Percentiles rank a stretch among this genome's conserved stretches.
These are phyloP conservation scores for Anolis apletophallus DNA, from an alignment of 2,797 vertebrate genomes.

Conservation along the genomic window DNA sequence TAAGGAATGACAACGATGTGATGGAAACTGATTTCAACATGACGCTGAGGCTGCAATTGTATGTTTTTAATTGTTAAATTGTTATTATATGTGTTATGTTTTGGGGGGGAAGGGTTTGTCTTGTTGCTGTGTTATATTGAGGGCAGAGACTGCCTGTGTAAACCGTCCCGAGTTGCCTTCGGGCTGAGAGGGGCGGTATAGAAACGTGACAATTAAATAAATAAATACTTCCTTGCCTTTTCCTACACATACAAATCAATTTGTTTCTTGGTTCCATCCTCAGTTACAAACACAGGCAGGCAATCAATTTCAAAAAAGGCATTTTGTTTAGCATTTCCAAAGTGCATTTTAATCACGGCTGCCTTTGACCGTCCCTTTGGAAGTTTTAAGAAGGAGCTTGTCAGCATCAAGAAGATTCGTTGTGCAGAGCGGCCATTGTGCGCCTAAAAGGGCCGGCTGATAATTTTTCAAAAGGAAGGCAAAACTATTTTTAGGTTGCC, in stretches of 20 bases:
- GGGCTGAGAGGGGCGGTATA: no score
- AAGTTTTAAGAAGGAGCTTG: slow-evolving; percentile 49
- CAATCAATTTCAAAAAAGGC: slow-evolving; percentile 57
- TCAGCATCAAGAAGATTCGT: slow-evolving; percentile 33
- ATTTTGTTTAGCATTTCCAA: slow-evolving; percentile 51
- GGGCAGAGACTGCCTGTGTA: no score
- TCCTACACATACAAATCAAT: neutral
- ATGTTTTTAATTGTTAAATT: no score
- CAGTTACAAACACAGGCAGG: slow-evolving; percentile 45
- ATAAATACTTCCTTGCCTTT: no score
- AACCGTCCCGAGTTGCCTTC: no score
- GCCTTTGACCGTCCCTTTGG: slow-evolving; percentile 36
- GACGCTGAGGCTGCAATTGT: no score
- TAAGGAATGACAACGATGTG: no score
- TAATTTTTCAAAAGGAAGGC: slow-evolving; percentile 26
- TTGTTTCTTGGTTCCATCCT: slow-evolving; percentile 53
- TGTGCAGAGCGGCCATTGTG: slow-evolving; percentile 33
- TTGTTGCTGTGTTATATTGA: no score
- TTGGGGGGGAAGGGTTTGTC: no score
- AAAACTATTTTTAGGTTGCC: slow-evolving; percentile 14
- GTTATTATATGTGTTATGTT: no score
- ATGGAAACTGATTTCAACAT: no score
- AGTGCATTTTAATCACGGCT: slow-evolving; percentile 51
- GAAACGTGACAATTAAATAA: no score
- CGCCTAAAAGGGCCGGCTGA: neutral